Conservation (phyloP, 2,888 invertebrate genomes). For the Psylliodes chrysocephalus region DNA sequence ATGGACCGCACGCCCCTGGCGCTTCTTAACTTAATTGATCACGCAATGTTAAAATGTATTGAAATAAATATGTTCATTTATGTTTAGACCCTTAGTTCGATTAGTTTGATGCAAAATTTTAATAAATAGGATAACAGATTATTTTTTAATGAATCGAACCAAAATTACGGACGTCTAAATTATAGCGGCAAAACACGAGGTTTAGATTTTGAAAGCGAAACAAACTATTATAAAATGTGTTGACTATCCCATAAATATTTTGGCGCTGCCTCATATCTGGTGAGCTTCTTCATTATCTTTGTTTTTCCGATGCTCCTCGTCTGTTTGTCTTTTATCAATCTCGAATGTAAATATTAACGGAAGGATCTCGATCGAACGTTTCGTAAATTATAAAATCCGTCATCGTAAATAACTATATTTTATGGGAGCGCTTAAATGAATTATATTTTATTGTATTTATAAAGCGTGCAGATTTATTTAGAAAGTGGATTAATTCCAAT, state of each 20-base stretch:
- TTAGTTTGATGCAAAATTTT: too few relatives aligned
- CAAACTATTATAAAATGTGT: constrained; percentile 17
- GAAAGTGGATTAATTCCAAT: constrained; percentile 53
- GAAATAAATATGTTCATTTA: too few relatives aligned
- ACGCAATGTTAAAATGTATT: too few relatives aligned
- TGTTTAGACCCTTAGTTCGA: too few relatives aligned
- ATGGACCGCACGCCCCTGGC: too few relatives aligned
- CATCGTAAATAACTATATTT: constrained; percentile 56
- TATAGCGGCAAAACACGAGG: too few relatives aligned
- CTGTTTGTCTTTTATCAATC: constrained; percentile 45
- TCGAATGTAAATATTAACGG: constrained; percentile 45
- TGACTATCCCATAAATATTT: constrained; percentile 16
- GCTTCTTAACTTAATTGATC: too few relatives aligned
- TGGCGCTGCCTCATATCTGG: constrained; percentile 15
- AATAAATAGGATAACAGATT: too few relatives aligned
- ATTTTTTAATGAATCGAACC: too few relatives aligned
- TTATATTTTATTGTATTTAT: constrained; percentile 58
- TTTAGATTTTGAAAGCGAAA: not conserved
- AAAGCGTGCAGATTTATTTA: constrained; percentile 54
- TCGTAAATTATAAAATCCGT: constrained; percentile 50
- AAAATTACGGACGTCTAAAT: too few relatives aligned
- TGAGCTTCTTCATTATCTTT: constrained; percentile 24
- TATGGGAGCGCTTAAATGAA: constrained; percentile 56
- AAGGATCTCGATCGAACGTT: constrained; percentile 41
- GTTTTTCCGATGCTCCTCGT: constrained; percentile 14